Evolutionary conservation across 2,888 invertebrate species (phyloP).

Genomic region (Geotrupes spiniger): DNA sequence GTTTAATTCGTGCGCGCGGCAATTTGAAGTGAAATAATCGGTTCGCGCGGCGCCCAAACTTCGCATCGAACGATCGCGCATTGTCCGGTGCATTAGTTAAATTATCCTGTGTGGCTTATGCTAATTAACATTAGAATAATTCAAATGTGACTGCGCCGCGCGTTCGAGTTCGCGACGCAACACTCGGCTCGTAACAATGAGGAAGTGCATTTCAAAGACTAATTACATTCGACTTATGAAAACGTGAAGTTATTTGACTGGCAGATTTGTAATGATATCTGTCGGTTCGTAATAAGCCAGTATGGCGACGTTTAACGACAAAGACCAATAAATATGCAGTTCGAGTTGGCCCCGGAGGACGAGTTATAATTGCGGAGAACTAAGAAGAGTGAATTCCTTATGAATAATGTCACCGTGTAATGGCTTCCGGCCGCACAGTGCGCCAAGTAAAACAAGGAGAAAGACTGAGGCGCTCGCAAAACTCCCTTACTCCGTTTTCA

Average conservation of each 20-base stretch:
- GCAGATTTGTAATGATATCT: too few species aligned
- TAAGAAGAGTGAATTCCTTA: too few species aligned
- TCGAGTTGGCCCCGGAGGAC: too few species aligned
- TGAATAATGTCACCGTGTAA: constrained; percentile 59
- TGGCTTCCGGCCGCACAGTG: constrained; percentile 66
- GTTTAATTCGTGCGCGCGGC: constrained; percentile 9
- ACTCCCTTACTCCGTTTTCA: constrained; percentile 31
- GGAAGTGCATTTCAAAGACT: neutral
- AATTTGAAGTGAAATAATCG: neutral
- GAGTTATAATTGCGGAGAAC: too few species aligned
- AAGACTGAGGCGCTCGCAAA: constrained; percentile 46
- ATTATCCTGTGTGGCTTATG: constrained; percentile 1
- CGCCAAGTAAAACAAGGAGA: constrained; percentile 70
- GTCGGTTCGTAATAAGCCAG: too few species aligned
- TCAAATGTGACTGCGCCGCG: neutral
- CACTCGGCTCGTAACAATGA: neutral
- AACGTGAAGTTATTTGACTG: too few species aligned
- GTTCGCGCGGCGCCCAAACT: neutral
- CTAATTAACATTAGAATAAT: constrained; percentile 1
- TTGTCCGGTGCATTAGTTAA: neutral
- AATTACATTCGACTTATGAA: too few species aligned
- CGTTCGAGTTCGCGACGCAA: neutral
- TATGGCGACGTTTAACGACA: too few species aligned
- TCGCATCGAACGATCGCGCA: neutral
- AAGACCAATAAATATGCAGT: too few species aligned